Conservation (phyloP, 30 jellyfish, hydroid and myxozoan genomes). For the Cassiopea xamachana region DNA sequence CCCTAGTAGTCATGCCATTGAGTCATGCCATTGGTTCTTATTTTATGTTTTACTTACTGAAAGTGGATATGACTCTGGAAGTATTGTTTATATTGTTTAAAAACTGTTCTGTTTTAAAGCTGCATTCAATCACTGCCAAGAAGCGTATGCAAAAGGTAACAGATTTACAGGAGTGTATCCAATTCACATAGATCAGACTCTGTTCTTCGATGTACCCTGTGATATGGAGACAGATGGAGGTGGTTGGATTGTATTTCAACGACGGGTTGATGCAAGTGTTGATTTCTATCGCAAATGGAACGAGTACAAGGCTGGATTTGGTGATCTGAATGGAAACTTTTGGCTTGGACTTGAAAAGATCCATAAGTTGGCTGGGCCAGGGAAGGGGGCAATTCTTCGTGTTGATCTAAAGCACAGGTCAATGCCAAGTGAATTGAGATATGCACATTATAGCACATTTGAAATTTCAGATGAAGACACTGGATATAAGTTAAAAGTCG, state of each 20-base stretch:
- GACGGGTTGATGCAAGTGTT: conserved; percentile 50
- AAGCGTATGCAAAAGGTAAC: not conserved
- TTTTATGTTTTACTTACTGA: too few species aligned
- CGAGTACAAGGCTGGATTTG: conserved; percentile 57
- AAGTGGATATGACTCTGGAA: too few species aligned
- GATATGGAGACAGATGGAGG: conserved; percentile 71
- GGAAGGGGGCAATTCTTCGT: conserved; percentile 63
- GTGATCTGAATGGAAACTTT: conserved; percentile 59
- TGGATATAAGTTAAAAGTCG: conserved; percentile 11
- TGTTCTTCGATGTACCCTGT: conserved; percentile 18
- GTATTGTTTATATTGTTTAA: too few species aligned
- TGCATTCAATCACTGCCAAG: conserved; percentile 6
- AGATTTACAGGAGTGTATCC: not conserved
- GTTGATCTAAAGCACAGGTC: conserved; percentile 32
- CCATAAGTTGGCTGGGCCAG: conserved; percentile 46
- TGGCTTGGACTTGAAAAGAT: conserved; percentile 60
- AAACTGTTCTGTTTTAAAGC: not conserved
- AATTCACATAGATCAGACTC: not conserved
- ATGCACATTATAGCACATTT: conserved; percentile 20
- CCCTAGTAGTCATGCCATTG: too few species aligned
- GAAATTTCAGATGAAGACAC: conserved; percentile 44
- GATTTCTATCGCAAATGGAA: conserved; percentile 27
- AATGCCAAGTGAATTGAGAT: not conserved
- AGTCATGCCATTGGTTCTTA: too few species aligned
- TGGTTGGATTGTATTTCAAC: conserved; percentile 68